Evolutionary conservation across 2,797 vertebrate species (phyloP), one percentile per base, ranked within the genome.

Genomic region (Leptatherina wallacei): DNA sequence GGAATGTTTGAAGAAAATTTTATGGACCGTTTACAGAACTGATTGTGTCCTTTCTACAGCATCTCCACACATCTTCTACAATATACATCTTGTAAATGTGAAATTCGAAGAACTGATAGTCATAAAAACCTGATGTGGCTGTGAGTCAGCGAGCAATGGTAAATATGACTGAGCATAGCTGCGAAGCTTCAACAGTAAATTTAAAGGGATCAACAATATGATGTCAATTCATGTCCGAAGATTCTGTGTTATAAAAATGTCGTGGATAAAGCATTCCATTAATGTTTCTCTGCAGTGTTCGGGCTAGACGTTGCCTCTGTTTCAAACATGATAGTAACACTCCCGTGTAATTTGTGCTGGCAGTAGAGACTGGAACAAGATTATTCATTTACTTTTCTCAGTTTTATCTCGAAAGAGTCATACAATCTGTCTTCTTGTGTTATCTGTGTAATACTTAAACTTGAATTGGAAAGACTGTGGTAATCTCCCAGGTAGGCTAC

Each of bases 401-500:
- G 27, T 75, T 68, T 77, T 44, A 61, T 75, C 52, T 51, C 60
- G 52, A 61, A 55, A 35, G 40, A 71, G 63, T 71, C 61, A 55
- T 60, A 61, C 63, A 65, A 82, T 60, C 49, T 71, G 51, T 59
- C 76, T 52, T 58, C 11, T 60, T 38, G 38, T 69, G 60, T 75
- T 57, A 52, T 61, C 80, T 65, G 4, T 72, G 24, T 79, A 62
- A 70, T 73, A 65, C 80, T 80, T 71, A 56, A 32, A 70, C 59
- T 63, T 68, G 70, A 80, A 71, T 65, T 36, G 63, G 42, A 49
- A 68, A 60, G 73, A 55, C 56, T 40, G 59, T 61, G 61, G 72
- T 56, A 68, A 73, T 85, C 71, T 86, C 84, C 84, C 84, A 80
- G 78, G 72, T 86, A 83, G 76, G 62, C 66, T 69, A 32, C 73